These are phyloP conservation scores for Drosophila tsacasi DNA, from an alignment of 1,140 invertebrate species.

Conservation along the genomic window DNA sequence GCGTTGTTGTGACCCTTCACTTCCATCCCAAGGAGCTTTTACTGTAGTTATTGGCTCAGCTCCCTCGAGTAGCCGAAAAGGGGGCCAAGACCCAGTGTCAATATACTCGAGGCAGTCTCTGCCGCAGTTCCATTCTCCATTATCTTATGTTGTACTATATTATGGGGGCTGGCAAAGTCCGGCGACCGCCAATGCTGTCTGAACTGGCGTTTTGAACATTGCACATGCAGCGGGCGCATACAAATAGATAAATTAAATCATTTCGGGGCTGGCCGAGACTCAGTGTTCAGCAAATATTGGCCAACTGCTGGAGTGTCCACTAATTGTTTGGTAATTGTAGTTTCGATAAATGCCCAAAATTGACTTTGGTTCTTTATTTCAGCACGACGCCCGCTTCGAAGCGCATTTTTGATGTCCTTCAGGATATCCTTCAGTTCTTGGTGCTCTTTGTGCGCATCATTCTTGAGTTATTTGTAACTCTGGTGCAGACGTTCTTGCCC, in stretches of 20 bases:
- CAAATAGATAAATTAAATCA: constrained; percentile 66
- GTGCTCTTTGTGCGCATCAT: constrained; percentile 60
- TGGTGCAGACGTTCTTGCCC: constrained; percentile 50
- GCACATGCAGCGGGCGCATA: constrained; percentile 53
- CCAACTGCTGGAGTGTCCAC: constrained; percentile 20
- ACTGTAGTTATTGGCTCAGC: constrained; percentile 9
- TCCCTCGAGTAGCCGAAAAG: constrained; percentile 40
- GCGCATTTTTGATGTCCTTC: constrained; percentile 70
- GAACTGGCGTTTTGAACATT: constrained; percentile 56
- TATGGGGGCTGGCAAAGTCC: constrained; percentile 59
- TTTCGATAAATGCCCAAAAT: constrained; percentile 3
- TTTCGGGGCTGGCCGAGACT: constrained; percentile 22
- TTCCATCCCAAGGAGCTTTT: background rate
- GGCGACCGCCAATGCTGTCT: constrained; percentile 19
- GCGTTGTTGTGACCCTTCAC: background rate
- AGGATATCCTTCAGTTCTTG: constrained; percentile 71
- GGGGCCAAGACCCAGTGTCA: constrained; percentile 67
- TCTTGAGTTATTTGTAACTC: constrained; percentile 48
- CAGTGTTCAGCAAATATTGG: constrained; percentile 48
- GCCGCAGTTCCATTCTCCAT: constrained; percentile 21
- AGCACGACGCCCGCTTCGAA: constrained; percentile 74
- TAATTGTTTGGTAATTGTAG: constrained; percentile 11
- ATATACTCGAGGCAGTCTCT: constrained; percentile 47
- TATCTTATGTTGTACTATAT: constrained; percentile 56
- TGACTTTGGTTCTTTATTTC: constrained; percentile 20